These are phyloP conservation scores for Drosophila vallismaia DNA, from an alignment of 2,888 invertebrate genomes.

Conservation along the genomic window DNA sequence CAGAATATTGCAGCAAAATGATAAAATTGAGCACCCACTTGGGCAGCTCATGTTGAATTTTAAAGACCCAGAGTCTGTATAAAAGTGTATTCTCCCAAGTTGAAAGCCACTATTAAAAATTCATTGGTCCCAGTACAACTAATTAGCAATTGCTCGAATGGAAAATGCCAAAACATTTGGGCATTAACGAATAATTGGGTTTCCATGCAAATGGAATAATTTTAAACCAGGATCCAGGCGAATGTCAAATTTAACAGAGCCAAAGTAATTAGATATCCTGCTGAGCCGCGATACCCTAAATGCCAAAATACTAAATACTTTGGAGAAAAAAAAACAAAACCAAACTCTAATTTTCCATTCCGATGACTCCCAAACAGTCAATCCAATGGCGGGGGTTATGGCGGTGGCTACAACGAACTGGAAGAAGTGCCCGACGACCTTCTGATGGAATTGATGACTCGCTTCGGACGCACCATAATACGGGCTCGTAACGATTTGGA, in stretches of 20 bases:
- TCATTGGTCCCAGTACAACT: slow-evolving; percentile 31
- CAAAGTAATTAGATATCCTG: slow-evolving; percentile 43
- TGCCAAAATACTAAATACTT: slow-evolving; percentile 2
- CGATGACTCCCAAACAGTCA: slow-evolving; percentile 70
- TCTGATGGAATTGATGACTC: slow-evolving; percentile 89
- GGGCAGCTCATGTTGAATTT: slow-evolving; percentile 3
- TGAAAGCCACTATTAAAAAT: slow-evolving; percentile 29
- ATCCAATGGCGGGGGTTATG: slow-evolving; percentile 70
- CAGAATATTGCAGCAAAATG: slow-evolving; percentile 41
- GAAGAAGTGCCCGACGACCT: slow-evolving; percentile 92
- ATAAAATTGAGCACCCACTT: slow-evolving; percentile 22
- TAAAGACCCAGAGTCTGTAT: not conserved
- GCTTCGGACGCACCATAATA: slow-evolving; percentile 90
- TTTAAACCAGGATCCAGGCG: slow-evolving; percentile 19
- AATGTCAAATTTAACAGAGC: slow-evolving; percentile 42
- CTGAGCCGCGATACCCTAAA: slow-evolving; percentile 7
- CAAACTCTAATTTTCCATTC: slow-evolving; percentile 65
- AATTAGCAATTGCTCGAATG: slow-evolving; percentile 48
- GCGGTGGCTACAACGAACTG: slow-evolving; percentile 84
- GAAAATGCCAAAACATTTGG: slow-evolving; percentile 39
- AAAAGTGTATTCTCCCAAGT: not conserved
- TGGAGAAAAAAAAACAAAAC: slow-evolving; percentile 2
- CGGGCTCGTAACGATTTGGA: slow-evolving; percentile 91
- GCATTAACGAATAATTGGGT: slow-evolving; percentile 36
- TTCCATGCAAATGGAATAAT: slow-evolving; percentile 40